Evolutionary conservation across 2,888 invertebrate genomes (phyloP).

Genomic region (Acanthococcus lagerstroemiae): DNA sequence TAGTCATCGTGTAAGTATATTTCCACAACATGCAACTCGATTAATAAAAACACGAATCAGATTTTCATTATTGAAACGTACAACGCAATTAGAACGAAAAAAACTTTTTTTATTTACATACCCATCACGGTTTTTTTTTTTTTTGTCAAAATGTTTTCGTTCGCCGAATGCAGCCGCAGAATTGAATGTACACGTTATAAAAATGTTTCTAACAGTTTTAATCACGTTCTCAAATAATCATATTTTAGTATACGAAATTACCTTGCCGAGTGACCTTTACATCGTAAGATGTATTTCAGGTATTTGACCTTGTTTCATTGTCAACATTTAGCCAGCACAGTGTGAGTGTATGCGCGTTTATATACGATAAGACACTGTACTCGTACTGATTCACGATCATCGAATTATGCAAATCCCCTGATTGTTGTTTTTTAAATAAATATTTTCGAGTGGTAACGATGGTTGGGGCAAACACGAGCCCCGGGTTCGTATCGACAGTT

Average conservation of each 20-base stretch:
- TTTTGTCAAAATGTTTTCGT: background rate
- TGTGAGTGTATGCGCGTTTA: constrained; percentile 6
- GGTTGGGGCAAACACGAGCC: no score
- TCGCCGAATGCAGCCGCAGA: constrained; percentile 3
- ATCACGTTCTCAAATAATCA: constrained; percentile 20
- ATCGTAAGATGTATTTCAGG: constrained; percentile 21
- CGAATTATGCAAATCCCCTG: background rate
- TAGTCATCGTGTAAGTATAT: no score
- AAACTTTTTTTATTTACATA: background rate
- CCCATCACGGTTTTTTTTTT: background rate
- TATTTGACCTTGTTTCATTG: constrained; percentile 24
- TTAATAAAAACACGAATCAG: no score
- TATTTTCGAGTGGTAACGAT: no score
- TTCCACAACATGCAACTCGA: no score
- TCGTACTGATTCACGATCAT: constrained; percentile 6
- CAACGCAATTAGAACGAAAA: background rate
- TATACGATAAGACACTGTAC: background rate
- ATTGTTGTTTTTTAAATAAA: no score
- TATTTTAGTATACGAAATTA: constrained; percentile 25
- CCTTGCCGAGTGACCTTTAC: constrained; percentile 23
- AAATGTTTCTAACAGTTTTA: constrained; percentile 8
- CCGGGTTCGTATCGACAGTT: no score
- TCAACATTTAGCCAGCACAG: constrained; percentile 14
- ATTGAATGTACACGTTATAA: background rate
- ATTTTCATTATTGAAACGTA: no score